These are phyloP conservation scores for Oriolus oriolus DNA, from an alignment of 2,113 vertebrate genomes.

Conservation along the genomic window DNA sequence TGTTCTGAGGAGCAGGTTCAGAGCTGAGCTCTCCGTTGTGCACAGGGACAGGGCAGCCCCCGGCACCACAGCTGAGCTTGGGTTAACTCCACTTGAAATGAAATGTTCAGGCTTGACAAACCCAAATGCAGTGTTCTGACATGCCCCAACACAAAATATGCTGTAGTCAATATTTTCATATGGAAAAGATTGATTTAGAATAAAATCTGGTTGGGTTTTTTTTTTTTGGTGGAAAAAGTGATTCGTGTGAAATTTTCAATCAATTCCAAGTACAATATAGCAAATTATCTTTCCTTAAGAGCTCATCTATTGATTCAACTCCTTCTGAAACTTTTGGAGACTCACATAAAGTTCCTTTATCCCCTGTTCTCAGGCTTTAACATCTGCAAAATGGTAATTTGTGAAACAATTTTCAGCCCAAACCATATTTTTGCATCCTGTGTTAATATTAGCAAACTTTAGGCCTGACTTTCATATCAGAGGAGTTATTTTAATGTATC, in stretches of 20 bases:
- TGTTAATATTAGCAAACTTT: neutral
- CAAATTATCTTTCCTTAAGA: neutral
- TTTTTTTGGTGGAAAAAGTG: neutral
- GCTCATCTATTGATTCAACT: neutral
- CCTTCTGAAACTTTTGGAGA: neutral
- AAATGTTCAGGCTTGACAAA: neutral
- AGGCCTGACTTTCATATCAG: neutral
- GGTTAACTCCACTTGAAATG: neutral
- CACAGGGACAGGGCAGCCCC: neutral
- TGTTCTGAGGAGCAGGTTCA: neutral
- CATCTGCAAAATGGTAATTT: neutral
- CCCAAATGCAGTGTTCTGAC: neutral
- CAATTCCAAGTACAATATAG: neutral
- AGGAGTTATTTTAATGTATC: neutral
- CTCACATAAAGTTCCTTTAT: neutral
- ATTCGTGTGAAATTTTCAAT: neutral
- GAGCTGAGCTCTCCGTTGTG: accelerated
- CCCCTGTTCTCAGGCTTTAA: neutral
- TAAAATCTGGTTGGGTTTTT: neutral
- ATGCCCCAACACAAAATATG: neutral
- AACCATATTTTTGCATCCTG: neutral
- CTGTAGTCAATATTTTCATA: neutral
- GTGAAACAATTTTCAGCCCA: neutral
- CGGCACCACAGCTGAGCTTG: neutral
- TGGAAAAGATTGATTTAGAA: neutral